Evolutionary conservation across 2,113 vertebrate species (phyloP).

Genomic region (Passerina amoena): DNA sequence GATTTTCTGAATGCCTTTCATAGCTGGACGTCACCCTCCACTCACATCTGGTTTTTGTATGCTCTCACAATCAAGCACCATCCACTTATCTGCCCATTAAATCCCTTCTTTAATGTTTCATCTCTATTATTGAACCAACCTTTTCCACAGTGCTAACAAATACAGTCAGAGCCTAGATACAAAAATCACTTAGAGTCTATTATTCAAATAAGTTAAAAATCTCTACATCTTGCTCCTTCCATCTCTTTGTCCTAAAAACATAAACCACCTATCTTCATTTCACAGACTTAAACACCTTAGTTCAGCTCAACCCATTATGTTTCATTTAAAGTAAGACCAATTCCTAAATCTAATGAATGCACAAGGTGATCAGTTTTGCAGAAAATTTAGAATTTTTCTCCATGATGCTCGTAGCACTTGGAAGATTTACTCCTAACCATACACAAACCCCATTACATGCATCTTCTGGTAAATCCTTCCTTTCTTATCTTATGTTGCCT

Average conservation of each 20-base stretch:
- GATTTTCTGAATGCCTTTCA: background rate
- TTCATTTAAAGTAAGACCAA: background rate
- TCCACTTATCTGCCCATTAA: background rate
- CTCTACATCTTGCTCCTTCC: background rate
- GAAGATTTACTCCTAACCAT: background rate
- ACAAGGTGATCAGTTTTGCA: background rate
- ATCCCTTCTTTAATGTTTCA: background rate
- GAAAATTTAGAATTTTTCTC: background rate
- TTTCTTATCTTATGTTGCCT: background rate
- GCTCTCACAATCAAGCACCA: background rate
- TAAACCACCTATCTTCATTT: background rate
- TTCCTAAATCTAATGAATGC: background rate
- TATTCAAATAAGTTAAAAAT: background rate
- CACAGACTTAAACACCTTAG: background rate
- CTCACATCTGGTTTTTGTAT: background rate
- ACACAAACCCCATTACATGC: background rate
- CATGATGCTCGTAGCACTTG: accelerated
- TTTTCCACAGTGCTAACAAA: background rate
- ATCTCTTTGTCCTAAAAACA: background rate
- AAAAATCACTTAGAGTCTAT: background rate
- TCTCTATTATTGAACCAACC: background rate
- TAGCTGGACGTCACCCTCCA: background rate
- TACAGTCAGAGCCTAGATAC: background rate
- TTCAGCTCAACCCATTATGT: background rate
- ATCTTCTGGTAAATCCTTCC: background rate